phyloP scores from a whole-genome alignment of 2,888 invertebrate species.

The Megaustenia siamemsis region DNA sequence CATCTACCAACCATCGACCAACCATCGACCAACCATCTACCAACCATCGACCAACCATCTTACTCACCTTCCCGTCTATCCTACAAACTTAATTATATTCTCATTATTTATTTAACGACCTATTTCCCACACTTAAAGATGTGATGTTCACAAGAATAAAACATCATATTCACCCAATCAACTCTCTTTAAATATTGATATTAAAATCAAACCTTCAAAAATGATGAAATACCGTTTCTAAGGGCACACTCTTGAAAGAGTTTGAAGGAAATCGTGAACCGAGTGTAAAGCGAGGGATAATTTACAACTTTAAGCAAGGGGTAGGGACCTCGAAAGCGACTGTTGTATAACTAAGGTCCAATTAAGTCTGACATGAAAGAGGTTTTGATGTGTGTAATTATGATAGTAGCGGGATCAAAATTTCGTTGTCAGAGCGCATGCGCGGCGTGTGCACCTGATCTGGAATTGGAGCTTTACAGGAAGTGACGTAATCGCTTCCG shows the following conservation, averaged over 20 bases:
- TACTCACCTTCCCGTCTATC: too few relatives aligned
- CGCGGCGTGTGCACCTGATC: slow-evolving; percentile 30
- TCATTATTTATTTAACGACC: too few relatives aligned
- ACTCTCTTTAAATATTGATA: too few relatives aligned
- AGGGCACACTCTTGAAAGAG: background rate
- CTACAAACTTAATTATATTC: too few relatives aligned
- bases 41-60: too few relatives aligned
- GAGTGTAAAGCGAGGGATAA: background rate
- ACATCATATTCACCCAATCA: too few relatives aligned
- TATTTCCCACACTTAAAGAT: too few relatives aligned
- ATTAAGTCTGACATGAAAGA: slow-evolving; percentile 48
- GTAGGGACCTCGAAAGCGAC: background rate
- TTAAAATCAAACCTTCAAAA: too few relatives aligned
- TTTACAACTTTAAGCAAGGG: slow-evolving; percentile 25
- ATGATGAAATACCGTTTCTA: too few relatives aligned
- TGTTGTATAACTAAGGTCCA: slow-evolving; percentile 26
- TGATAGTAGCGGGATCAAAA: background rate
- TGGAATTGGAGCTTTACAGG: slow-evolving; percentile 18
- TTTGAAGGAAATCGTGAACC: background rate
- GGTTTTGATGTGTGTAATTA: slow-evolving; percentile 39
- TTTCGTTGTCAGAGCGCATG: slow-evolving; percentile 19
- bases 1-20: too few relatives aligned
- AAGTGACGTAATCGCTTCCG: slow-evolving; percentile 39
- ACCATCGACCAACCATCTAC: too few relatives aligned
- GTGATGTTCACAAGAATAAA: too few relatives aligned